Percentiles rank a stretch among this genome's conserved stretches.
These are phyloP conservation scores for Laticauda laticaudata DNA, from an alignment of 2,113 vertebrate genomes.

Conservation along the genomic window DNA sequence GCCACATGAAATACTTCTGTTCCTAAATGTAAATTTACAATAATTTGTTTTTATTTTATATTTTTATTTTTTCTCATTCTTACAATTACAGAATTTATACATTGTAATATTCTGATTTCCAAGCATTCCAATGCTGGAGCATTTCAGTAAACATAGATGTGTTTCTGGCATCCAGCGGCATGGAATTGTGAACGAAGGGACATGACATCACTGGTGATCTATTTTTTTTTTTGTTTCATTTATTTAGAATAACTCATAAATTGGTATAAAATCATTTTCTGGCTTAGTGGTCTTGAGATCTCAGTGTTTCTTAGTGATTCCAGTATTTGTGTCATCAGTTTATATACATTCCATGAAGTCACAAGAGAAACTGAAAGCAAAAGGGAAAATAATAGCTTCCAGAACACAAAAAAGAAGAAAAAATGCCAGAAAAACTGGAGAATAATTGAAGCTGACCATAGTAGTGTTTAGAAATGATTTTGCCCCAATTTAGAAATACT, in stretches of 20 bases:
- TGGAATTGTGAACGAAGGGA: background rate
- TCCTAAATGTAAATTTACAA: background rate
- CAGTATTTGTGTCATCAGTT: background rate
- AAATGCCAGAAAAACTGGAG: background rate
- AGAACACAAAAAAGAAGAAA: background rate
- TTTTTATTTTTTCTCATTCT: background rate
- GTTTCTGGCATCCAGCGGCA: background rate
- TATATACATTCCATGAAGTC: background rate
- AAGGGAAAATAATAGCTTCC: background rate
- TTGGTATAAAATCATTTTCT: background rate
- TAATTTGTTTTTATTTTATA: background rate
- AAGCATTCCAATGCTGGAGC: background rate
- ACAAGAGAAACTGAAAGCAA: background rate
- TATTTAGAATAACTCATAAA: background rate
- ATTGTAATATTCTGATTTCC: background rate
- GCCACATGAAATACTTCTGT: background rate
- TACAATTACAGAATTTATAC: background rate
- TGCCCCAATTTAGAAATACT: background rate
- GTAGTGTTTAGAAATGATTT: background rate
- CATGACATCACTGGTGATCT: background rate
- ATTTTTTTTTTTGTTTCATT: background rate
- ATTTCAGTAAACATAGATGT: background rate
- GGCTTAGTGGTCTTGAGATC: background rate
- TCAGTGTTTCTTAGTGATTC: background rate
- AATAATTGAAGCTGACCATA: background rate